Evolutionary conservation across 2,797 vertebrate genomes (phyloP), one percentile per base, ranked within the genome.

Genomic region (Oreochromis grahami): DNA sequence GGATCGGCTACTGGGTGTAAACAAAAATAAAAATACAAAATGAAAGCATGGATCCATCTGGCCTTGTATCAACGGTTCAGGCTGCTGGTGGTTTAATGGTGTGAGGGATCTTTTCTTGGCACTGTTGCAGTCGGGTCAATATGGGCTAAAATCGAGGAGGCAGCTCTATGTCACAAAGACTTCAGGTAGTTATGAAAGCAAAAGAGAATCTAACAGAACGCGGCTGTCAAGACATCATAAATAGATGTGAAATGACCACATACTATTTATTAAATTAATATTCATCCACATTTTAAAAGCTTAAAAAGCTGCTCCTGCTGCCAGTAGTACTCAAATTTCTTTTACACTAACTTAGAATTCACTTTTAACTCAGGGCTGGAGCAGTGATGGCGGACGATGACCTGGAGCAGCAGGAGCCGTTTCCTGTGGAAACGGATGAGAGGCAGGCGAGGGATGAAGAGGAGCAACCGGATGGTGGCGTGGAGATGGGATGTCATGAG

Each of bases 311-410:
- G 26, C 29, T 15, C 58, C 78, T 52, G 78, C 50, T 72, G 5
- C 38, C n/a, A 24, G 63, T 65, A 21, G 3, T 36, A 8, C 10
- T 38, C 34, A 24, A 14, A 65, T 1, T 4, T 65, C 12, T 65
- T 8, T 14, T 48, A 60, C 68, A n/a, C 70, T 32, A 50, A 74
- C 9, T 74, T 50, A 74, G 24, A 51, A 8, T 74, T 74, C 7
- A n/a, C 26, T 74, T 32, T 74, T 50, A 74, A 74, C 45, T 51
- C 15, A 55, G 90, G 78, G 8, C 29, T 1, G 24, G 12, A 72
- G 85, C 82, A 76, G 87, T 14, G 76, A 96, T 96, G 96, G 92
- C 12, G 7, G 82, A 85, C 17, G 21, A 84, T 4, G 95, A 95
- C 38, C 14, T 93, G 0, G 96, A 96, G 84, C 92, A 95, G 82